These are phyloP conservation scores for Felis chaus DNA, from an alignment of 2,113 vertebrate genomes.

Conservation along the genomic window DNA sequence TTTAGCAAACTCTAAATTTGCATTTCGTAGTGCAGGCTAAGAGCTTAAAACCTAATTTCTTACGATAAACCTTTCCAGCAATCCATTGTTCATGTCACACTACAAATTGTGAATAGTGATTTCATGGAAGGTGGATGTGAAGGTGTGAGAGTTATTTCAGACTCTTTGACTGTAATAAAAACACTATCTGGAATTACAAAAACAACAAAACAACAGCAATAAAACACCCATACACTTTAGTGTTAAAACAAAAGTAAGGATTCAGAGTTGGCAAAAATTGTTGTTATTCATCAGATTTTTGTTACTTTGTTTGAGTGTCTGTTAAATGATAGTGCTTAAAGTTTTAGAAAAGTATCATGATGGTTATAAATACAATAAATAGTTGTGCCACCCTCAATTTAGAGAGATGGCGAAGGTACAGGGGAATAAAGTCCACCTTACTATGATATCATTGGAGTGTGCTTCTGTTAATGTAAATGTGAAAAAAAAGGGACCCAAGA, in stretches of 20 bases:
- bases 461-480: neutral
- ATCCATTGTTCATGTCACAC: neutral
- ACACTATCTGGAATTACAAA: neutral
- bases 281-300: constrained; percentile 22
- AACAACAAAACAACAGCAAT: neutral
- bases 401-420: neutral
- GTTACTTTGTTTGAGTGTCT: neutral
- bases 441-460: neutral
- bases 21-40: neutral
- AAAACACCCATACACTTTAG: neutral
- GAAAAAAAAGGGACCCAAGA: neutral
- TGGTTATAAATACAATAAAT: neutral
- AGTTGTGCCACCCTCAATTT: neutral
- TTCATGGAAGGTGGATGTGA: neutral
- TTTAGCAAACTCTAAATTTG: neutral
- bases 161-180: neutral
- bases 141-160: neutral
- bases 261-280: neutral
- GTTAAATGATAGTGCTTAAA: neutral
- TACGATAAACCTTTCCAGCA: neutral
- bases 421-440: neutral
- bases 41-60: neutral
- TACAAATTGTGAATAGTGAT: neutral
- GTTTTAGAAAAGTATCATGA: neutral
- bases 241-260: neutral